Percentiles rank a stretch among this genome's conserved stretches.
phyloP scores from a whole-genome alignment of 2,113 vertebrate species.

The Condylura cristata region DNA sequence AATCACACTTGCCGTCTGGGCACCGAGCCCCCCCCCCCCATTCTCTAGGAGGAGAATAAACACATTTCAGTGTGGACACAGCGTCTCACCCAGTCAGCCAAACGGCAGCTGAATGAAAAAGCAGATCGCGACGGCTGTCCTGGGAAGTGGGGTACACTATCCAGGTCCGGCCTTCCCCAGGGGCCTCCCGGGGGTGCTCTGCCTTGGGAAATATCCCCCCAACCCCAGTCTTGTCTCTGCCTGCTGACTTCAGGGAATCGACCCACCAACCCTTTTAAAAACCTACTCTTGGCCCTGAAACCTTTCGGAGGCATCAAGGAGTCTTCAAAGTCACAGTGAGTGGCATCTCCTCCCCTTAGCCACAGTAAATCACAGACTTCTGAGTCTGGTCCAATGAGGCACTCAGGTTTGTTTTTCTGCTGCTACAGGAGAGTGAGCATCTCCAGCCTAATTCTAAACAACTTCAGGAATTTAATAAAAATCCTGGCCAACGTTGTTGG shows the following conservation, averaged over 20 bases:
- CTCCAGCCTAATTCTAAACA: neutral
- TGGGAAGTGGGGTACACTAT: neutral
- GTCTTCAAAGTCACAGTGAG: neutral
- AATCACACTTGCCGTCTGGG: neutral
- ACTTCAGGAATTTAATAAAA: neutral
- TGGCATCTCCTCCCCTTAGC: too few relatives aligned
- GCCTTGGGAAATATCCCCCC: neutral
- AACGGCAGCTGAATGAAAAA: neutral
- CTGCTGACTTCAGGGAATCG: neutral
- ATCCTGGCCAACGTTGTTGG: neutral
- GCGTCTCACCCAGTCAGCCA: neutral
- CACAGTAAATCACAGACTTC: neutral
- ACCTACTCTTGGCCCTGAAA: neutral
- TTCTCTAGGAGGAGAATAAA: neutral
- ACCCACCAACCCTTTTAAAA: neutral
- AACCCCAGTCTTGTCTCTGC: rapidly evolving
- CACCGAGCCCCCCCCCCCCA: neutral
- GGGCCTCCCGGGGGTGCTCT: neutral
- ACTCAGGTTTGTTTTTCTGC: neutral
- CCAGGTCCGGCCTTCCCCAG: neutral
- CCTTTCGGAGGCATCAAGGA: neutral
- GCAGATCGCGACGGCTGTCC: neutral
- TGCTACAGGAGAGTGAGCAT: neutral
- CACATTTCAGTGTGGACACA: neutral
- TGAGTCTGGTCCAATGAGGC: neutral